phyloP scores from a whole-genome alignment of 2,797 vertebrate genomes.

The Liparis tanakae region DNA sequence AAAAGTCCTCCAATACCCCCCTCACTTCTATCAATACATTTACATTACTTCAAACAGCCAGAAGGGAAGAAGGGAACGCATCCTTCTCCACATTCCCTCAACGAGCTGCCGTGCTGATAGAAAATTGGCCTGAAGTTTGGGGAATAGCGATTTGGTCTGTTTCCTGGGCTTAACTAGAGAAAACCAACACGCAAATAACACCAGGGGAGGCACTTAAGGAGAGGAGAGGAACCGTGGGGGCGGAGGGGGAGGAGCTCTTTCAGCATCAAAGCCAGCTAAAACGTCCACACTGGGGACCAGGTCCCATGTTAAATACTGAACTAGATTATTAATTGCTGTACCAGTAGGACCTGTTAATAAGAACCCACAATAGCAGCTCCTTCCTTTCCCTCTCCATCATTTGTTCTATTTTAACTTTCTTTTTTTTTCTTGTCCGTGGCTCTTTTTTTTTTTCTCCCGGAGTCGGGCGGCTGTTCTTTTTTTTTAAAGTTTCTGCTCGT shows the following conservation, averaged over 20 bases:
- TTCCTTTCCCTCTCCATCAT: slow-evolving; percentile 51
- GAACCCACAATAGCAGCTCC: slow-evolving; percentile 73
- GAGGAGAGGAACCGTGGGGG: slow-evolving; percentile 50
- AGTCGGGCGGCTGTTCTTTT: neutral
- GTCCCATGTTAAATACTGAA: slow-evolving; percentile 84
- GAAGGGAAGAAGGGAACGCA: slow-evolving; percentile 60
- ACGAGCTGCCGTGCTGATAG: slow-evolving; percentile 59
- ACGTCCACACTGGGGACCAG: slow-evolving; percentile 74
- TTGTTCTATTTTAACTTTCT: slow-evolving; percentile 43
- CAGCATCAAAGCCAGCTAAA: slow-evolving; percentile 83
- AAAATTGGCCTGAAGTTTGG: slow-evolving; percentile 80
- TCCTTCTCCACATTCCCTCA: slow-evolving; percentile 51
- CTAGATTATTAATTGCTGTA: slow-evolving; percentile 84
- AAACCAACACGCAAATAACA: slow-evolving; percentile 82
- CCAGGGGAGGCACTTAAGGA: slow-evolving; percentile 80
- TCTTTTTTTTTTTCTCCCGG: slow-evolving; percentile 3
- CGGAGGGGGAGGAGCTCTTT: slow-evolving; percentile 58
- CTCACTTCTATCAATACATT: slow-evolving; percentile 62
- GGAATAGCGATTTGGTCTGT: slow-evolving; percentile 80
- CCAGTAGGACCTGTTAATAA: slow-evolving; percentile 84
- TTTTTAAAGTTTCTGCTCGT: slow-evolving; percentile 27
- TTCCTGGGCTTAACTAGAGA: slow-evolving; percentile 78
- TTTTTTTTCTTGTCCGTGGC: neutral
- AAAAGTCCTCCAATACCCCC: slow-evolving; percentile 5
- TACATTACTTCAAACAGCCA: slow-evolving; percentile 72